A percentile compares a stretch with the other conserved stretches of the same genome.
Conservation (phyloP, 2,113 vertebrate genomes). For the Peucedramus taeniatus region DNA sequence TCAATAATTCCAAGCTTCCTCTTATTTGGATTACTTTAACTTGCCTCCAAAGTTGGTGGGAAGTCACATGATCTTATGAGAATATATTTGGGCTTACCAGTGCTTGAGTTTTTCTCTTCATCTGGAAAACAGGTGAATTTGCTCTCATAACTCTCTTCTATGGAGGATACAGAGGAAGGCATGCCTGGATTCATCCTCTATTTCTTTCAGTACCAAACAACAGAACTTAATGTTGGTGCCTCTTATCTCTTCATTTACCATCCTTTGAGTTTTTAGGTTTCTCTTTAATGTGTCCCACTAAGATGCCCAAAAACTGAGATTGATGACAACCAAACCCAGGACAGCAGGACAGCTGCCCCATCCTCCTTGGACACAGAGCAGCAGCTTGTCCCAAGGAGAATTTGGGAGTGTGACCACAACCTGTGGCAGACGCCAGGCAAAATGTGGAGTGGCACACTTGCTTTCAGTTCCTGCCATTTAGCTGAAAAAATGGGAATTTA, state of each 20-base stretch:
- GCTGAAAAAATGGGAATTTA: neutral
- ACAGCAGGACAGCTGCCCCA: neutral
- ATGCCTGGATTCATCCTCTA: neutral
- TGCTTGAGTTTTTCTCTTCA: neutral
- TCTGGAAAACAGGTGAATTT: neutral
- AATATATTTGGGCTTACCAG: neutral
- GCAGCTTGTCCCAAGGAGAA: neutral
- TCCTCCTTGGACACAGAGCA: neutral
- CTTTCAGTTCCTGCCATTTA: neutral
- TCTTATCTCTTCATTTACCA: neutral
- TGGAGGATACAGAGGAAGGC: neutral
- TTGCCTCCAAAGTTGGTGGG: neutral
- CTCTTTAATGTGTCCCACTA: neutral
- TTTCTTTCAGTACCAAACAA: neutral
- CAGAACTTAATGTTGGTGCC: neutral
- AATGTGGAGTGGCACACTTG: rapidly evolving
- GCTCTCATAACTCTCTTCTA: neutral
- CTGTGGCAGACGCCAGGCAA: neutral
- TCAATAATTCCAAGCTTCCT: slow-evolving; percentile 20
- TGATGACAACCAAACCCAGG: neutral
- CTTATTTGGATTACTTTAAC: neutral
- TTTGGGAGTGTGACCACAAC: neutral
- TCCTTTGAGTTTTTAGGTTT: neutral
- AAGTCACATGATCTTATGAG: neutral
- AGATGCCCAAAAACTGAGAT: neutral